A percentile compares a stretch with the other conserved stretches of the same genome.
These are phyloP conservation scores for Dryocosmus kuriphilus DNA, from an alignment of 2,888 invertebrate genomes.

Conservation along the genomic window DNA sequence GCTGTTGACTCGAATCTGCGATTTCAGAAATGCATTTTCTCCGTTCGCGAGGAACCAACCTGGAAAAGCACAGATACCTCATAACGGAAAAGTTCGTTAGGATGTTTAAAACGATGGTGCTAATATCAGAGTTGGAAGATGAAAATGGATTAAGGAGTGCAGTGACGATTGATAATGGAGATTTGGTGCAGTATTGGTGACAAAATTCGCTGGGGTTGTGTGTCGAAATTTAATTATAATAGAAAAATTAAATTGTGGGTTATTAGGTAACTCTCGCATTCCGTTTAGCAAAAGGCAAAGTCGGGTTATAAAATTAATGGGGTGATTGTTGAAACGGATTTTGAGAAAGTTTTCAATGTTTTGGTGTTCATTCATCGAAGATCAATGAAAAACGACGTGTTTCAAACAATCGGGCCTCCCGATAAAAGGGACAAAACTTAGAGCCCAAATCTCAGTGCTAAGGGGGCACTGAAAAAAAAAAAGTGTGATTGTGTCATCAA, in stretches of 20 bases:
- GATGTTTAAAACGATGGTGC: slow-evolving; percentile 14
- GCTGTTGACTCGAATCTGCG: not conserved
- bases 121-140: slow-evolving; percentile 7
- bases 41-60: not conserved
- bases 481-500: slow-evolving; percentile 23
- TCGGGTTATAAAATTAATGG: not conserved
- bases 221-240: not conserved
- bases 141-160: slow-evolving; percentile 19
- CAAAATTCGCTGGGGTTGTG: not conserved
- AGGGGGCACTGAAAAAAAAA: slow-evolving; percentile 21
- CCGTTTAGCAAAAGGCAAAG: not conserved
- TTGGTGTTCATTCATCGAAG: not conserved
- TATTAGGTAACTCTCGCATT: slow-evolving; percentile 11
- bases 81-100: slow-evolving; percentile 2
- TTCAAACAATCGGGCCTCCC: slow-evolving; percentile 36
- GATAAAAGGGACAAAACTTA: slow-evolving; percentile 37
- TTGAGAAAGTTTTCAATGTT: slow-evolving; percentile 12
- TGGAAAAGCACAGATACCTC: not conserved
- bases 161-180: slow-evolving; percentile 40
- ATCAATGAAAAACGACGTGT: slow-evolving; percentile 26
- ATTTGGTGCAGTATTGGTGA: slow-evolving; percentile 8
- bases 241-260: slow-evolving; percentile 1
- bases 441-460: not conserved
- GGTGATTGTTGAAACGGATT: not conserved
- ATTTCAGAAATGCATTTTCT: slow-evolving; percentile 33